Evolutionary conservation across 1,140 invertebrate species (phyloP).

Genomic region (Plutomurus gul): DNA sequence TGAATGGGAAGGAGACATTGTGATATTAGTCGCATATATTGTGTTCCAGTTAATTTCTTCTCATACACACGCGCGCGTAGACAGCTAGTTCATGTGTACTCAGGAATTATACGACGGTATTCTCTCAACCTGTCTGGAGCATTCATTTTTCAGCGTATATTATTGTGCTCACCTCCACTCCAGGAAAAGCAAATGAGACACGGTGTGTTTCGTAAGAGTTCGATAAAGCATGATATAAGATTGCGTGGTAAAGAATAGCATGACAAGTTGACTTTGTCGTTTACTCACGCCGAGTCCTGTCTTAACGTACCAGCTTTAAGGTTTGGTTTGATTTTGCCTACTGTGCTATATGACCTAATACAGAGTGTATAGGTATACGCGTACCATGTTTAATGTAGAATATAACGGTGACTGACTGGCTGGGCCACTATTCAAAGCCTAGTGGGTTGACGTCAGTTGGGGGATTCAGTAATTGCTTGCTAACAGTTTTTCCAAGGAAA

Average conservation of each 20-base stretch:
- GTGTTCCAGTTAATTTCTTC: too few relatives aligned
- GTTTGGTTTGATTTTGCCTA: too few relatives aligned
- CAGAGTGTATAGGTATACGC: too few relatives aligned
- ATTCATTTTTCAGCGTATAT: too few relatives aligned
- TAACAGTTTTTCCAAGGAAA: not conserved
- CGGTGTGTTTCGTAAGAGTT: not conserved
- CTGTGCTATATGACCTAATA: too few relatives aligned
- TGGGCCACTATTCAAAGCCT: not conserved
- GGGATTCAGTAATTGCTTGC: not conserved
- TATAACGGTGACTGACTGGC: not conserved
- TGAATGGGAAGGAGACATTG: not conserved
- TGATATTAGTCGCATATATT: not conserved
- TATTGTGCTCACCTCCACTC: not conserved
- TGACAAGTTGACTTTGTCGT: not conserved
- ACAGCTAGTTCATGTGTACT: too few relatives aligned
- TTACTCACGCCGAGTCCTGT: not conserved
- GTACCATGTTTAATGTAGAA: too few relatives aligned
- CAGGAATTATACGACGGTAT: too few relatives aligned
- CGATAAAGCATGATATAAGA: not conserved
- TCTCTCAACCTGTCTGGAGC: too few relatives aligned
- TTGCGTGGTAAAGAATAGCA: constrained; percentile 10
- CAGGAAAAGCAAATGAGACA: constrained; percentile 1
- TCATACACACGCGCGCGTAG: too few relatives aligned
- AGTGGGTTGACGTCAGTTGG: not conserved
- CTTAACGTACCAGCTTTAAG: too few relatives aligned